Base-by-base conservation (phyloP, 2,113 vertebrate species). In the Rhinichthys klamathensis region DNA sequence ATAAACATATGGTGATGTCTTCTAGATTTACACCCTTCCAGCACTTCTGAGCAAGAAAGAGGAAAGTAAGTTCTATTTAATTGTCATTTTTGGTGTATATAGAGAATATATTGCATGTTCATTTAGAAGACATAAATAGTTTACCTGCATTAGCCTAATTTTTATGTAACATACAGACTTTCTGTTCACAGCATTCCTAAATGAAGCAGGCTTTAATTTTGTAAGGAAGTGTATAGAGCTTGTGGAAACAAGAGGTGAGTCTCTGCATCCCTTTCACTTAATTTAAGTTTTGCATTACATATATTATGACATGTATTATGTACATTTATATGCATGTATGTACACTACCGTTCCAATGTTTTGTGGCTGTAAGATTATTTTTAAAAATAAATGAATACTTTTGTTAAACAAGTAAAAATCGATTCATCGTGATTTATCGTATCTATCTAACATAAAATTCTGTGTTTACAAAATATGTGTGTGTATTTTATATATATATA, bases 31-130 rank as follows among this genome's bases (percentile, higher is more conserved):
- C 85, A 99, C 98, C 0, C 91, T 99, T 70, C 98, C 97, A 10
- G 97, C 97, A 56, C 96, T 99, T 88, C 97, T 99, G 84, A 98
- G 97, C 94, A 99, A 99, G 93, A 99, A 99, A 85, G 98, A 99
- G 94, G 98, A 99, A 94, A 98, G 98, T 99, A 96, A 97, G 97
- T 94, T 86, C 25, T 44, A 35, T 60, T 78, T 38, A 18, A 6
- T 85, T 44, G 49, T 60, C 12, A 41, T 41, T 65, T 23, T 11
- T 35, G 49, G 6, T 65, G 75, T 35, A 46, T 60, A 44, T 67
- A 67, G 2, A 79, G 76, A 61, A 41, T 12, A 0, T 35, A 23
- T 41, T 18, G 78, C 23, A 1, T 44, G 15, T 5, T 80, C 11
- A 46, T 12, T 65, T 60, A 80, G 11, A 13, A 79, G 32, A 79